Percentiles rank a stretch among this genome's conserved stretches.
These are phyloP conservation scores for Acleris sparsana DNA, from an alignment of 2,888 invertebrate genomes.

Conservation along the genomic window DNA sequence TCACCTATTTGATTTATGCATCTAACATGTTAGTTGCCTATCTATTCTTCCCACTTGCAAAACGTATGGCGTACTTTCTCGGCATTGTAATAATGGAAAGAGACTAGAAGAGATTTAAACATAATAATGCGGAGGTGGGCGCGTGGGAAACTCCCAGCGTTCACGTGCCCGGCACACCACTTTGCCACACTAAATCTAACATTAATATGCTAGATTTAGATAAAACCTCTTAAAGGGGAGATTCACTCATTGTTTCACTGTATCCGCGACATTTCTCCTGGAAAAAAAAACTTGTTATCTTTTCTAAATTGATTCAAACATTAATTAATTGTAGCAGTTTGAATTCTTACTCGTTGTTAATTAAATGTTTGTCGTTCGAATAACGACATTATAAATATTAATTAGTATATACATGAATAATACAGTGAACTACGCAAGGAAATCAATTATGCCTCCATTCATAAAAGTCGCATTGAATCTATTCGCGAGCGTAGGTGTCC, in stretches of 20 bases:
- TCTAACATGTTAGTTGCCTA: constrained; percentile 19
- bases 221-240: constrained; percentile 54
- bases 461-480: constrained; percentile 61
- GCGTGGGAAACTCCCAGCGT: constrained; percentile 83
- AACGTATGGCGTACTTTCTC: constrained; percentile 77
- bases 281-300: constrained; percentile 16
- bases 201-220: constrained; percentile 78
- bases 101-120: constrained; percentile 80
- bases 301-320: constrained; percentile 15
- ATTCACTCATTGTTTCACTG: constrained; percentile 53
- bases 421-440: constrained; percentile 60
- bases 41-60: constrained; percentile 63
- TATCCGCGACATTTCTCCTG: constrained; percentile 45
- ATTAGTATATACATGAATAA: constrained; percentile 50
- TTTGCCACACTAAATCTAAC: constrained; percentile 75
- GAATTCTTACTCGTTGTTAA: constrained; percentile 13
- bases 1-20: constrained; percentile 26
- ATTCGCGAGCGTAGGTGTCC: constrained; percentile 63
- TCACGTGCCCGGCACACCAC: constrained; percentile 75
- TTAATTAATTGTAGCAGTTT: no score
- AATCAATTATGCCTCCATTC: constrained; percentile 70
- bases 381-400: constrained; percentile 48
- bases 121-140: constrained; percentile 82
- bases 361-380: constrained; percentile 32
- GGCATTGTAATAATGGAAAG: constrained; percentile 78